phyloP scores from a whole-genome alignment of 1,140 invertebrate genomes.

The Meloidogyne hapla region DNA sequence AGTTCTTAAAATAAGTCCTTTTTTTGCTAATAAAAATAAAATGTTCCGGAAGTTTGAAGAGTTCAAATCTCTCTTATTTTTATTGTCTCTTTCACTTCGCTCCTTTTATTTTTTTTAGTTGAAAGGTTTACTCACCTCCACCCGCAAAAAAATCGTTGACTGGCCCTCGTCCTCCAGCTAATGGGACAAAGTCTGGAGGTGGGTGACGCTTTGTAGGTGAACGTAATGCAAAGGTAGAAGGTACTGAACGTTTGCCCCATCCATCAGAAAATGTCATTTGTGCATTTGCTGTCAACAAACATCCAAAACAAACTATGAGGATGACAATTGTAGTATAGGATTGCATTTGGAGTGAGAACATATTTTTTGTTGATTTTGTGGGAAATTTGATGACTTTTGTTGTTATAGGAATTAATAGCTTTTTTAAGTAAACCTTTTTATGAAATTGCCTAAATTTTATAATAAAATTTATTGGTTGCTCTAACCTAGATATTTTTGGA shows the following conservation, averaged over 20 bases:
- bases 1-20: too few relatives aligned
- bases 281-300: conserved; percentile 27
- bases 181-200: not conserved
- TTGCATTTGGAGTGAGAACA: not conserved
- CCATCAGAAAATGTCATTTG: conserved; percentile 54
- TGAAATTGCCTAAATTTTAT: too few relatives aligned
- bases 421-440: too few relatives aligned
- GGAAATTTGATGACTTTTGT: too few relatives aligned
- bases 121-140: not conserved
- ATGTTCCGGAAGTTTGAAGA: too few relatives aligned
- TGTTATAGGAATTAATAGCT: too few relatives aligned
- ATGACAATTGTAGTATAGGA: conserved; percentile 1
- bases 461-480: too few relatives aligned
- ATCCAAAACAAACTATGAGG: conserved; percentile 25
- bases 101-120: conserved; percentile 19
- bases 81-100: not conserved
- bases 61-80: not conserved
- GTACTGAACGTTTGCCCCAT: conserved; percentile 46
- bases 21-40: too few relatives aligned
- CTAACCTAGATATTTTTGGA: too few relatives aligned
- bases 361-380: too few relatives aligned
- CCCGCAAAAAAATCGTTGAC: not conserved
- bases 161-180: not conserved
- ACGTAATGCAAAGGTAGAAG: conserved; percentile 8
- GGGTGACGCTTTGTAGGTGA: conserved; percentile 9